Evolutionary conservation across 1,140 invertebrate genomes (phyloP), one percentile per base, ranked within the genome.

Genomic region (Caenorhabditis tropicalis): DNA sequence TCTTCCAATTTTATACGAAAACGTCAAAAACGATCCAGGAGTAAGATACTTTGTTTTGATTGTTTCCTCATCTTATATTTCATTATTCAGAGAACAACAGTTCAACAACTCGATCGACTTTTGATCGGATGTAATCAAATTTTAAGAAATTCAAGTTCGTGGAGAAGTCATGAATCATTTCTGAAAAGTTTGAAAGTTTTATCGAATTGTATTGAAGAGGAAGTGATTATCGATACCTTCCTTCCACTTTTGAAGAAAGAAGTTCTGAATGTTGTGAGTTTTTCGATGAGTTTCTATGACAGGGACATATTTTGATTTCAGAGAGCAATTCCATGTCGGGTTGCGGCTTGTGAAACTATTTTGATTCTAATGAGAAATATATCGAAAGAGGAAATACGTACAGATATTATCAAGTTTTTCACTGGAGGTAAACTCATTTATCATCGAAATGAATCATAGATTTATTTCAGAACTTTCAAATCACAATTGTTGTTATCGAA

Each of bases 251-350:
- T 90, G n/a, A 87, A 91, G 33, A 86, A 90, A 51, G 89, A 90
- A 85, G 88, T 91, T 1, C 48, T 90, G 16, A 58, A 86, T 19
- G 79, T 84, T 10, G 53, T 85, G 46, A 80, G 60, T 12, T 43
- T 5, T 43, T 43, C 39, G 39, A 5, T 12, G 39, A 53, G 21
- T 31, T 88, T 16, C n/a, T 33, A n/a, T n/a, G n/a, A n/a, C n/a
- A n/a, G n/a, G n/a, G n/a, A n/a, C n/a, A n/a, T 81, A 21, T 82
- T 83, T 86, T 88, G 84, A 33, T 88, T 89, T 49, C 88, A 92
- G 92, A 90, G 92, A 86, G 92, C 92, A 79, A 85, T 93, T 51
- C 92, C 92, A 74, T 92, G 92, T 15, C 88, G 91, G 70, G 84
- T 91, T 49, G 92, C 92, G 80, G 92, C 92, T 53, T 90, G 89